Conservation (phyloP, 2,888 invertebrate species). For the Orthosia gothica region DNA sequence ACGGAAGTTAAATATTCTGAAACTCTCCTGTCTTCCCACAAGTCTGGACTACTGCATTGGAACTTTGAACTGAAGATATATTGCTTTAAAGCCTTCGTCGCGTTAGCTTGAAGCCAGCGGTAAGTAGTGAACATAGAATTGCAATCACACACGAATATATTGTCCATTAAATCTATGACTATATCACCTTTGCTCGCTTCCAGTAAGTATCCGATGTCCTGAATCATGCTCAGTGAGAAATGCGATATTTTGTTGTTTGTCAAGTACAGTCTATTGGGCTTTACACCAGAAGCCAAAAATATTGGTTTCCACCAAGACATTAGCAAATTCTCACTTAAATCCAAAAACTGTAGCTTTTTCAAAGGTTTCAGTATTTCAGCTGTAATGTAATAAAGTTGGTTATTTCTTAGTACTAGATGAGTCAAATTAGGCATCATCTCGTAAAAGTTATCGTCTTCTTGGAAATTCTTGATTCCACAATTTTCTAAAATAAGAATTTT, state of each 20-base stretch:
- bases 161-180: constrained; percentile 87
- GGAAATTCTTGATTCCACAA: constrained; percentile 87
- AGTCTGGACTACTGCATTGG: constrained; percentile 86
- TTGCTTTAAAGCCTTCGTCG: constrained; percentile 77
- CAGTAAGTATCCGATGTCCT: constrained; percentile 89
- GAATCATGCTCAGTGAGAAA: constrained; percentile 91
- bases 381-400: constrained; percentile 86
- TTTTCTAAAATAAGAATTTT: constrained; percentile 88
- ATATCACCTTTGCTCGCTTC: constrained; percentile 75
- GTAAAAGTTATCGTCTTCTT: constrained; percentile 88
- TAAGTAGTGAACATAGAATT: constrained; percentile 85
- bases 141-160: constrained; percentile 91
- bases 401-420: constrained; percentile 88
- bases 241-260: constrained; percentile 91
- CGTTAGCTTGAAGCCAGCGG: constrained; percentile 85
- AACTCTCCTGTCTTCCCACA: constrained; percentile 86
- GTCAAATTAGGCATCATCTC: constrained; percentile 88
- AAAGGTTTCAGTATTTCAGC: constrained; percentile 86
- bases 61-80: constrained; percentile 83
- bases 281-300: constrained; percentile 86
- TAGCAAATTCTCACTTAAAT: constrained; percentile 90
- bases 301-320: constrained; percentile 90
- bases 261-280: constrained; percentile 83
- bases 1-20: constrained; percentile 85
- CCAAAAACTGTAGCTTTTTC: constrained; percentile 84